A percentile compares a stretch with the other conserved stretches of the same genome.
Conservation (phyloP, 2,113 vertebrate species). For the Scophthalmus maximus region DNA sequence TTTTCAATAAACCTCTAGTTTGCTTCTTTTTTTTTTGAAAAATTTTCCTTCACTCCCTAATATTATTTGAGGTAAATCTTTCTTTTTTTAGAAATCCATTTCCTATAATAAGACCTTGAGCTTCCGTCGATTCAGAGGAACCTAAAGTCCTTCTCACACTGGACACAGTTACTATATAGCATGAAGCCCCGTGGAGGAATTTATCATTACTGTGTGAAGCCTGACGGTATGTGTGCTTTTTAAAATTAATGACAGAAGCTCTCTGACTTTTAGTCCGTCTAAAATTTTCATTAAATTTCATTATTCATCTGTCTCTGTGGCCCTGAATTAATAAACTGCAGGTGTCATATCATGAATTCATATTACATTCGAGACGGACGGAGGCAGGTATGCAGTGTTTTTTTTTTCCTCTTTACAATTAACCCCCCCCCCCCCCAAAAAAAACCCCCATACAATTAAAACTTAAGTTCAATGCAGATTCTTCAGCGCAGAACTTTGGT, state of each 20-base stretch:
- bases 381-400: slow-evolving; percentile 27
- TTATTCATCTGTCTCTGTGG: slow-evolving; percentile 82
- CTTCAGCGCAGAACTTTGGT: slow-evolving; percentile 35
- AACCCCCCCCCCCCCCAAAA: slow-evolving; percentile 21
- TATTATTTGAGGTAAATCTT: neutral
- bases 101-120: slow-evolving; percentile 35
- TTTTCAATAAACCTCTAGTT: too few species aligned
- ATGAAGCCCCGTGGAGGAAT: slow-evolving; percentile 59
- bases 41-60: neutral
- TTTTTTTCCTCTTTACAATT: neutral
- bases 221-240: slow-evolving; percentile 72
- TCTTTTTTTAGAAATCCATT: slow-evolving; percentile 20
- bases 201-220: slow-evolving; percentile 66
- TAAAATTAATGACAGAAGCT: slow-evolving; percentile 81
- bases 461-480: slow-evolving; percentile 47
- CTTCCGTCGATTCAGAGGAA: slow-evolving; percentile 16
- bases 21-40: too few species aligned
- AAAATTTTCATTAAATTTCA: slow-evolving; percentile 83
- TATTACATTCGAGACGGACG: slow-evolving; percentile 63
- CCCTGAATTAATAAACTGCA: slow-evolving; percentile 81
- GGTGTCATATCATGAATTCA: slow-evolving; percentile 78
- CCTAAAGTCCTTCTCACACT: neutral
- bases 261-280: slow-evolving; percentile 83
- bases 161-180: slow-evolving; percentile 25
- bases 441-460: slow-evolving; percentile 70